These are phyloP conservation scores for Rhinatrema bivittatum DNA, from an alignment of 2,797 vertebrate genomes.

Conservation along the genomic window DNA sequence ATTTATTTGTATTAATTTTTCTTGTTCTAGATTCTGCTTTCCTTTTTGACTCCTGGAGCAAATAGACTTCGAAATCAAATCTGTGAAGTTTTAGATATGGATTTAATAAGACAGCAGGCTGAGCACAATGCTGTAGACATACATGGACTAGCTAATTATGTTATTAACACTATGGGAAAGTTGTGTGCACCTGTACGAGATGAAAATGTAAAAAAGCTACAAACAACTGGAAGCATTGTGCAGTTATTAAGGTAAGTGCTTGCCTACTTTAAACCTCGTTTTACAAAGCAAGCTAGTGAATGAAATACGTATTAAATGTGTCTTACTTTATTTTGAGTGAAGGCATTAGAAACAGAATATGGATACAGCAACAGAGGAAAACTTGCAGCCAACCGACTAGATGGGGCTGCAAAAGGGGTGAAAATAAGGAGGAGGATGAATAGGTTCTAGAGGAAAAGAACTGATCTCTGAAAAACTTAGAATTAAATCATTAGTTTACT, in stretches of 20 bases:
- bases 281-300: too few relatives aligned
- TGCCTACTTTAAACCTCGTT: too few relatives aligned
- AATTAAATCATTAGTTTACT: too few relatives aligned
- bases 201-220: conserved; percentile 75
- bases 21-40: conserved; percentile 69
- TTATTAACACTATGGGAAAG: conserved; percentile 85
- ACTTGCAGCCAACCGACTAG: too few relatives aligned
- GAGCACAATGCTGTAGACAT: conserved; percentile 81
- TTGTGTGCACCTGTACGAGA: conserved; percentile 81
- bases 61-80: conserved; percentile 86
- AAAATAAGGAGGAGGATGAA: too few relatives aligned
- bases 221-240: conserved; percentile 64
- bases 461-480: too few relatives aligned
- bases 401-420: too few relatives aligned
- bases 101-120: conserved; percentile 86
- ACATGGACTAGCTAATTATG: conserved; percentile 74
- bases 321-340: too few relatives aligned
- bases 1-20: background rate
- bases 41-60: conserved; percentile 80
- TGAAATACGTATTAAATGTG: too few relatives aligned
- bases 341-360: too few relatives aligned
- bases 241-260: conserved; percentile 68
- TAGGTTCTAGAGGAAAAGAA: too few relatives aligned
- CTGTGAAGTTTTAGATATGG: conserved; percentile 81
- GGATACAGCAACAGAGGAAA: too few relatives aligned